Conservation (phyloP, 2,797 vertebrate species). For the Sardinella longiceps region DNA sequence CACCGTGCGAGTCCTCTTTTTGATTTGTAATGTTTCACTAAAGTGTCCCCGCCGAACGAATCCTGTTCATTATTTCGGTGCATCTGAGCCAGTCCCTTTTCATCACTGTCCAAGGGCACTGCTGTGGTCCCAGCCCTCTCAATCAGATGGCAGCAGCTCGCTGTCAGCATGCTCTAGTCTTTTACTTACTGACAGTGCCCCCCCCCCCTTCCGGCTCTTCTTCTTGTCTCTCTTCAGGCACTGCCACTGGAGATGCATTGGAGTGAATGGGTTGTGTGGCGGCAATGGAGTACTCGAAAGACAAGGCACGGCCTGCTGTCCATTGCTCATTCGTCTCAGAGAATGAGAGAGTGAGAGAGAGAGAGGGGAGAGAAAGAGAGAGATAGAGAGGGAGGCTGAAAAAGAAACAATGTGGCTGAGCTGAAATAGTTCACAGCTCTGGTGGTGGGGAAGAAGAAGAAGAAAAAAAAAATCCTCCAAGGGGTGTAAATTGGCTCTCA, state of each 20-base stretch:
- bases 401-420: constrained; percentile 62
- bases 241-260: background rate
- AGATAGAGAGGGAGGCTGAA: background rate
- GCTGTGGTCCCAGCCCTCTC: background rate
- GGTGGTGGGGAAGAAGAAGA: background rate
- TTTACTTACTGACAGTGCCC: background rate
- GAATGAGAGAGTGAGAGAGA: background rate
- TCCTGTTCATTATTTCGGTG: constrained; percentile 43
- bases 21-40: constrained; percentile 4
- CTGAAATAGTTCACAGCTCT: constrained; percentile 66
- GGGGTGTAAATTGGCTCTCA: constrained; percentile 74
- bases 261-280: background rate
- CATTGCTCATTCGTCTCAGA: background rate
- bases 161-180: background rate
- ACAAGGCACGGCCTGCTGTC: background rate
- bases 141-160: background rate
- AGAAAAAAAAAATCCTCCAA: constrained; percentile 56
- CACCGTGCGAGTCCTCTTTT: background rate
- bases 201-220: background rate
- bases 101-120: constrained; percentile 1
- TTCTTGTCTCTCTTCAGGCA: background rate
- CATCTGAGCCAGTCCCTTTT: constrained; percentile 9
- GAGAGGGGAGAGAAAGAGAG: background rate
- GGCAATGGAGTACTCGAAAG: background rate
- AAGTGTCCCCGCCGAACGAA: constrained; percentile 41